Conservation (phyloP, 1,140 invertebrate species). For the Bombus polaris region DNA sequence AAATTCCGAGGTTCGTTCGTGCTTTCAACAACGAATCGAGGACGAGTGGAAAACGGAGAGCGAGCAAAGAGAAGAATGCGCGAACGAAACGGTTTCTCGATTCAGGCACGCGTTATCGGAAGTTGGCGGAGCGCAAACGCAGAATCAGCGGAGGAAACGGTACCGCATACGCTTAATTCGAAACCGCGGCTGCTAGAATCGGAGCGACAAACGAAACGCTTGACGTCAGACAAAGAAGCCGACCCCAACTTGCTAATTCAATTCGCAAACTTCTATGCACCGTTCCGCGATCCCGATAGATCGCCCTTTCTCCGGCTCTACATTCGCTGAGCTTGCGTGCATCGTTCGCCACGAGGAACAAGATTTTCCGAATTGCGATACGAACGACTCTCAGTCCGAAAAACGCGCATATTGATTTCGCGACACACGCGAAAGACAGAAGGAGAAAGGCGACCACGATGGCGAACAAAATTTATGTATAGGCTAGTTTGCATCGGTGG, state of each 20-base stretch:
- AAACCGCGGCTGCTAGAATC: conserved; percentile 24
- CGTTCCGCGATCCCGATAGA: conserved; percentile 63
- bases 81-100: no score
- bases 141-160: no score
- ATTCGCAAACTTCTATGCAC: conserved; percentile 67
- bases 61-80: no score
- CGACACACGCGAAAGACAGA: neutral
- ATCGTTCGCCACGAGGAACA: neutral
- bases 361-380: neutral
- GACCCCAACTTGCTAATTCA: conserved; percentile 71
- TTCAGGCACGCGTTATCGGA: no score
- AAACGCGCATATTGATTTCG: neutral
- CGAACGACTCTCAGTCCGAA: neutral
- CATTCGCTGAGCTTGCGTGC: neutral
- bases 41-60: no score
- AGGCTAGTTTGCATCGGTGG: conserved; percentile 18
- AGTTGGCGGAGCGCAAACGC: no score
- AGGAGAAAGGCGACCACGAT: neutral
- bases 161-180: conserved; percentile 37
- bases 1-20: no score
- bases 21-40: no score
- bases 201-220: conserved; percentile 68
- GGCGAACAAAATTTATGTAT: conserved; percentile 29
- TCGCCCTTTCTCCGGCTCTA: conserved; percentile 8
- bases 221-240: conserved; percentile 51